These are phyloP conservation scores for Porites rus DNA, from an alignment of 92 coral and sea anemone genomes.

Conservation along the genomic window DNA sequence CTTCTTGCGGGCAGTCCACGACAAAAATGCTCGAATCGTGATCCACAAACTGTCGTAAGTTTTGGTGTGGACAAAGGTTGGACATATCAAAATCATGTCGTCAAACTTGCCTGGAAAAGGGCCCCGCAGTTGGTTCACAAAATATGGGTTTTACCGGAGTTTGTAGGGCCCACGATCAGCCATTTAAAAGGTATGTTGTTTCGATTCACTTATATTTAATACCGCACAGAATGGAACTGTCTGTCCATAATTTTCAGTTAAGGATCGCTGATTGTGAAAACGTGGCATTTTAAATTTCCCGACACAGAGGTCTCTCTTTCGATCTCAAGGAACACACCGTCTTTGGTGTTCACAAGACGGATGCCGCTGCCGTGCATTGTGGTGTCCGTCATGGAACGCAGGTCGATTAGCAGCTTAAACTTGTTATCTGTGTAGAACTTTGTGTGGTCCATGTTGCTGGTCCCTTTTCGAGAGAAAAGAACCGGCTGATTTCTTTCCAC, in stretches of 20 bases:
- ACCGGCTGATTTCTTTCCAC: constrained; percentile 24
- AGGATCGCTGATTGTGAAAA: not conserved
- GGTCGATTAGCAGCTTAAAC: not conserved
- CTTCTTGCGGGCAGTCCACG: not conserved
- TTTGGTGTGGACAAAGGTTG: constrained; percentile 6
- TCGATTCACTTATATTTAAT: not conserved
- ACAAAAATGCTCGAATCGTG: constrained; percentile 2
- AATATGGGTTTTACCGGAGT: constrained; percentile 7
- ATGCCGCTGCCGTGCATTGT: not conserved
- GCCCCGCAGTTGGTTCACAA: constrained; percentile 1
- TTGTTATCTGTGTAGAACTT: not conserved
- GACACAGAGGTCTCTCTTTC: not conserved
- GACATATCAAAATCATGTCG: constrained; percentile 14
- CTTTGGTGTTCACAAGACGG: not conserved
- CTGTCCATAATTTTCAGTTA: not conserved
- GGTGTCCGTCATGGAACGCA: not conserved
- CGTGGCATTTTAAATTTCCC: not conserved
- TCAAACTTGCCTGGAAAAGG: constrained; percentile 16
- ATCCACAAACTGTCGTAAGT: not conserved
- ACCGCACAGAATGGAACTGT: not conserved
- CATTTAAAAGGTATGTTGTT: not conserved
- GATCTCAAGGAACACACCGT: not conserved
- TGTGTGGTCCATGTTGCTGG: not conserved
- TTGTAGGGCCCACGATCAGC: constrained; percentile 32
- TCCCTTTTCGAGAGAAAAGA: not conserved